These are phyloP conservation scores for Fistularia commersonii DNA, from an alignment of 2,797 vertebrate species.

Conservation along the genomic window DNA sequence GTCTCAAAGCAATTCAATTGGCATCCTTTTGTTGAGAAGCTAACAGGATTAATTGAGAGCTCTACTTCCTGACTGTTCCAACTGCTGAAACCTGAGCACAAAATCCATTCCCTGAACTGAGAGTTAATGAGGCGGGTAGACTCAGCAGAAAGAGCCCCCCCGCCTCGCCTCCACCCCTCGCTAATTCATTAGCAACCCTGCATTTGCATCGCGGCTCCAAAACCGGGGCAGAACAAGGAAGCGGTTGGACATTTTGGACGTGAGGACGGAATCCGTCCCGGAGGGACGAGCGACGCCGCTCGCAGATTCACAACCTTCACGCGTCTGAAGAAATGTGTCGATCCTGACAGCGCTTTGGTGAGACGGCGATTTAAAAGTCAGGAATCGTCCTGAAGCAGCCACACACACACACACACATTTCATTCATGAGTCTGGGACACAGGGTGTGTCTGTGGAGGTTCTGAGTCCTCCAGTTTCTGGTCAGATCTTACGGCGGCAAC, in stretches of 20 bases:
- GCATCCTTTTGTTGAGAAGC: conserved; percentile 38
- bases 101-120: conserved; percentile 41
- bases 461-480: too few relatives aligned
- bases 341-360: too few relatives aligned
- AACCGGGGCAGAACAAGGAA: conserved; percentile 17
- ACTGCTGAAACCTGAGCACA: conserved; percentile 32
- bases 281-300: too few relatives aligned
- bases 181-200: conserved; percentile 45
- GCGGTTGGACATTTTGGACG: conserved; percentile 22
- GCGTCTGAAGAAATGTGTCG: too few relatives aligned
- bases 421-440: too few relatives aligned
- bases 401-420: too few relatives aligned
- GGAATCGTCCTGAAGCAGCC: too few relatives aligned
- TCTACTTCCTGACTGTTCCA: conserved; percentile 35
- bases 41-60: conserved; percentile 42
- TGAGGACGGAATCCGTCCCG: too few relatives aligned
- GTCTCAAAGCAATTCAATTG: conserved; percentile 30
- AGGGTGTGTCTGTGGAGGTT: too few relatives aligned
- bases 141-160: conserved; percentile 31
- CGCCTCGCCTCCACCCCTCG: conserved; percentile 35
- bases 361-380: too few relatives aligned
- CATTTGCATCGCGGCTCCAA: conserved; percentile 35
- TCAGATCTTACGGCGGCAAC: too few relatives aligned
- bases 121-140: conserved; percentile 63
- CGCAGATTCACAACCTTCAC: too few relatives aligned